Base-by-base conservation (phyloP, 2,113 vertebrate genomes). In the Sterrhoptilus dennistouni region DNA sequence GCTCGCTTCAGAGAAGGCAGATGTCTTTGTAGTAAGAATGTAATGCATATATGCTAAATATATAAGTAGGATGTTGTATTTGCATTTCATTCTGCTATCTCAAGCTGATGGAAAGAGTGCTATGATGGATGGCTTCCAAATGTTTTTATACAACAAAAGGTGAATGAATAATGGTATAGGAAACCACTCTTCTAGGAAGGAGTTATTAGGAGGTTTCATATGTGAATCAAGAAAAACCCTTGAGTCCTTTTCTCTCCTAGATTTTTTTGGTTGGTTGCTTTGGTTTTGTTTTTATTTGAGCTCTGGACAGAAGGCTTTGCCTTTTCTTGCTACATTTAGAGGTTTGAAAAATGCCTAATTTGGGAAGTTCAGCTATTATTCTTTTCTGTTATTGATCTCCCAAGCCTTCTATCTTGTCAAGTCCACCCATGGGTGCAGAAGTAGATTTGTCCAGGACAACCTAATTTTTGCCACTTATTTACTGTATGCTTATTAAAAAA, bases 21-120 rank as follows among this genome's bases (percentile, higher is more conserved):
- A 80, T 90, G 86, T 84, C 83, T 89, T 94, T 90, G 75, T 82
- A 91, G 90, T 79, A 79, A 82, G 83, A 95, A 76, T 57, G 20
- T 56, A 82, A 93, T 74, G 29, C 15, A 28, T 64, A 31, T 56
- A 85, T 85, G 70, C 92, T 85, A 95, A 93, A 93, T 90, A 45
- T 35, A 4, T 71, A 91, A 93, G 84, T 70, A 82, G 87, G 80
- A 56, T 95, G 49, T 59, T 93, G 29, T 54, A 87, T 90, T 92
- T 90, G 89, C 85, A 76, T 87, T 92, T 84, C 27, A 33, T 88
- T 95, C 84, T 91, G 72, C 44, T 92, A 5, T 65, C 68, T 89
- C 44, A 59, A 61, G 83, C 12, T 87, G 57, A 91, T 27, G 23
- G 60, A 60, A 74, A 52, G 45, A 69, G 38, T 35, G 85, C 31